Evolutionary conservation across 2,797 vertebrate species (phyloP), one percentile per base, ranked within the genome.

Genomic region (Eulemur mongoz): DNA sequence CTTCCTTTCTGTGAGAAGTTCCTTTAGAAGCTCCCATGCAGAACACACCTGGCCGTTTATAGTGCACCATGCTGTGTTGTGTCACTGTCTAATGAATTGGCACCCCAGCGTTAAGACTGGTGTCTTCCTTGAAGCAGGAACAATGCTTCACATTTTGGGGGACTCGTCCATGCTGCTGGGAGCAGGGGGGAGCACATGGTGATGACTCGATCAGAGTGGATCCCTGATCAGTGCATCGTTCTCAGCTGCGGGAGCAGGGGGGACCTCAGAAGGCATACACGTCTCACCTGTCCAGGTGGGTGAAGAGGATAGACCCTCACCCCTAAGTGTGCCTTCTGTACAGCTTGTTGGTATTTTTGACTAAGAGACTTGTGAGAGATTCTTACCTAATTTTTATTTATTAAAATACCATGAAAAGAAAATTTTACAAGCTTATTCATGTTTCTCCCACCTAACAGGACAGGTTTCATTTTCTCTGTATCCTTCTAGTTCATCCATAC

Each of bases 41-140:
- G 30, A 23, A 12, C 3, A 13, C 32, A n/a, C 23, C 11, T 54
- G 59, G 22, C 27, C 35, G 20, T n/a, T 59, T 45, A n/a, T 7
- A 45, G 43, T 0, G 13, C 35, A n/a, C 18, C 9, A 2, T 35
- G 30, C 9, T 35, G 4, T 4, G 0, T 17, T 43, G 1, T n/a
- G 1, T 35, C 9, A 38, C 73, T 79, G 4, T 7, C 5, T 61
- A 1, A 30, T 12, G 52, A 59, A 23, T 14, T 81, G 30, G 23
- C 45, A 9, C 11, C 40, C 27, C n/a, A 11, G 40, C 38, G 5
- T n/a, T 35, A 25, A 50, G n/a, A 43, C 38, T 9, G 9, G 25
- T n/a, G 3, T 5, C 54, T 92, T 69, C 67, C 13, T 35, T 18
- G 10, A 38, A 63, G 13, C 27, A 32, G 17, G 27, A 57, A 25